These are phyloP conservation scores for Akabosia matsudoensis DNA, from an alignment of 1,140 invertebrate species.

Conservation along the genomic window DNA sequence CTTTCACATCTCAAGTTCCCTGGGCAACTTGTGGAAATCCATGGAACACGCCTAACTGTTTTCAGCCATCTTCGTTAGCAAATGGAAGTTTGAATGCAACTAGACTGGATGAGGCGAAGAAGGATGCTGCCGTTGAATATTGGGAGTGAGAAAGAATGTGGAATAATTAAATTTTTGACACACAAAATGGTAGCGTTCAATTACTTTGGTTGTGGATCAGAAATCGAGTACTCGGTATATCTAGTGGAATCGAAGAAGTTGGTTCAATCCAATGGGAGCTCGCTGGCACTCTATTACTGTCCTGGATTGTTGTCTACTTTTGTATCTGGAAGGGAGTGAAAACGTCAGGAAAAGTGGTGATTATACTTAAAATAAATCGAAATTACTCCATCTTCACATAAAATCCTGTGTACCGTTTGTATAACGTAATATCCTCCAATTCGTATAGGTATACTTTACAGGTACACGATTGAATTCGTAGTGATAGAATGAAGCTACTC, in stretches of 20 bases:
- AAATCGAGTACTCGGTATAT: slow-evolving; percentile 65
- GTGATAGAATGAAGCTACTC: too few relatives aligned
- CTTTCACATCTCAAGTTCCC: slow-evolving; percentile 56
- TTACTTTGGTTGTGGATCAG: slow-evolving; percentile 56
- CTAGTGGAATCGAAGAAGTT: slow-evolving; percentile 62
- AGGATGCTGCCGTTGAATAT: slow-evolving; percentile 50
- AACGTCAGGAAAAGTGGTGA: slow-evolving; percentile 54
- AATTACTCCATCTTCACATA: too few relatives aligned
- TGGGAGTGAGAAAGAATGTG: slow-evolving; percentile 50
- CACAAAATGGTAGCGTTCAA: too few relatives aligned
- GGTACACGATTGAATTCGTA: too few relatives aligned
- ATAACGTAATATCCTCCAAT: too few relatives aligned
- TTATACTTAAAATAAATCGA: too few relatives aligned
- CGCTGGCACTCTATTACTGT: slow-evolving; percentile 62
- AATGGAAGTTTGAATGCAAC: slow-evolving; percentile 13
- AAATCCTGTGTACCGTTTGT: too few relatives aligned
- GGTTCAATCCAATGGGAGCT: slow-evolving; percentile 70
- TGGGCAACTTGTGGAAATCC: slow-evolving; percentile 58
- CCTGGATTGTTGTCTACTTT: slow-evolving; percentile 56
- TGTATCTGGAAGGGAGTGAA: slow-evolving; percentile 57
- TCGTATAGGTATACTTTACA: too few relatives aligned
- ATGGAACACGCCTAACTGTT: slow-evolving; percentile 55
- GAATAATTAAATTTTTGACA: too few relatives aligned
- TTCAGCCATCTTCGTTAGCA: slow-evolving; percentile 29
- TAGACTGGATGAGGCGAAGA: slow-evolving; percentile 23